Conservation (phyloP, 2,113 vertebrate species). For the Sialia sialis region DNA sequence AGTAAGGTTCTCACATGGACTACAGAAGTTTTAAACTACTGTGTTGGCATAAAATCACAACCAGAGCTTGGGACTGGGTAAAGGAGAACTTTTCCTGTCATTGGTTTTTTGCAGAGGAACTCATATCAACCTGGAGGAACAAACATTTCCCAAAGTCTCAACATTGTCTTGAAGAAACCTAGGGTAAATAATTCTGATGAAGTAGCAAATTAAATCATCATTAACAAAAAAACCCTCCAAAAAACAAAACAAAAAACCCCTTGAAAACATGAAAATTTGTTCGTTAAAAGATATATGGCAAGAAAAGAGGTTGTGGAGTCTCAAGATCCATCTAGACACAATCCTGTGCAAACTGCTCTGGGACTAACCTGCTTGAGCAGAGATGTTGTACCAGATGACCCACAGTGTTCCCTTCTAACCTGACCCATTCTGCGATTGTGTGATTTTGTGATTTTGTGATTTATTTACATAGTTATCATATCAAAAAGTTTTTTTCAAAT, state of each 20-base stretch:
- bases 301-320: neutral
- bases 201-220: neutral
- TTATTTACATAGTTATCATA: neutral
- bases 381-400: neutral
- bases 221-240: neutral
- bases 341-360: neutral
- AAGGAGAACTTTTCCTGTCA: neutral
- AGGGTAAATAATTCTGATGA: neutral
- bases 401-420: neutral
- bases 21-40: neutral
- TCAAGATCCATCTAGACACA: neutral
- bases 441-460: neutral
- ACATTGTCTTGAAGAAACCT: neutral
- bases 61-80: neutral
- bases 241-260: accelerated
- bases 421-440: neutral
- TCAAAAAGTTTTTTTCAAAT: neutral
- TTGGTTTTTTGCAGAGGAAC: neutral
- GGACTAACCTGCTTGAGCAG: accelerated
- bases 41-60: neutral
- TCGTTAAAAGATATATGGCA: neutral
- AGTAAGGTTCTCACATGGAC: neutral
- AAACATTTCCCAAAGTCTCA: neutral
- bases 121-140: neutral
- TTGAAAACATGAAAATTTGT: neutral